Evolutionary conservation across 1,140 invertebrate species (phyloP), one percentile per base, ranked within the genome.

Genomic region (Formica selysi): DNA sequence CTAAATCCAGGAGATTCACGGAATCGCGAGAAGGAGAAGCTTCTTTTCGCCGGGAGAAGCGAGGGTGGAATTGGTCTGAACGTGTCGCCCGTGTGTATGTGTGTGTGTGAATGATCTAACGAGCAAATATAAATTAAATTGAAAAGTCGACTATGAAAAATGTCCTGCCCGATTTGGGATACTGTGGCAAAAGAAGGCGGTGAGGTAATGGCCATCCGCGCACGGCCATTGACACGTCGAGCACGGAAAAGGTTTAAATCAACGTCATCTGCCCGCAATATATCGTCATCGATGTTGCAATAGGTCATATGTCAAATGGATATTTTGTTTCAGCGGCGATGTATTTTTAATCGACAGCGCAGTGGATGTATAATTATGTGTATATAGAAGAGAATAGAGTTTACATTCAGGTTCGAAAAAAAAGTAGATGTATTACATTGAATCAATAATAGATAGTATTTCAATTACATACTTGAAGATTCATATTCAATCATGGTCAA

Each of bases 121-220:
- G 91, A 89, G 74, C 78, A 80, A 76, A 90, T 86, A 90, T 87
- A 91, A 91, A 91, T 92, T 91, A 89, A 86, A 92, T 91, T 85
- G 90, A 85, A 86, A 89, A 68, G 78, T 78, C 65, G 71, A 65
- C 64, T 41, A 29, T 70, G 78, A 83, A 83, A 83, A 83, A 62
- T 83, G 68, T 62, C 29, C 54, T 11, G n/a, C 22, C 36, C 54
- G 79, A 83, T 74, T 83, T 51, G 54, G 68, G 29, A 74, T 70
- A 44, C 48, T 29, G 68, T 19, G 16, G 44, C 71, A 61, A 81
- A 36, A 44, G 79, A 29, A 36, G 76, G 7, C 62, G 54, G 26
- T 61, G 79, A 32, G 32, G 54, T 74, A 62, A 83, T 74, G 67
- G 67, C 29, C 54, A 48, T 29, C 26, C 48, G 26, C 67, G 41